A percentile compares a stretch with the other conserved stretches of the same genome.
Evolutionary conservation across 2,113 vertebrate species (phyloP).

Genomic region (Apodemus speciosus): DNA sequence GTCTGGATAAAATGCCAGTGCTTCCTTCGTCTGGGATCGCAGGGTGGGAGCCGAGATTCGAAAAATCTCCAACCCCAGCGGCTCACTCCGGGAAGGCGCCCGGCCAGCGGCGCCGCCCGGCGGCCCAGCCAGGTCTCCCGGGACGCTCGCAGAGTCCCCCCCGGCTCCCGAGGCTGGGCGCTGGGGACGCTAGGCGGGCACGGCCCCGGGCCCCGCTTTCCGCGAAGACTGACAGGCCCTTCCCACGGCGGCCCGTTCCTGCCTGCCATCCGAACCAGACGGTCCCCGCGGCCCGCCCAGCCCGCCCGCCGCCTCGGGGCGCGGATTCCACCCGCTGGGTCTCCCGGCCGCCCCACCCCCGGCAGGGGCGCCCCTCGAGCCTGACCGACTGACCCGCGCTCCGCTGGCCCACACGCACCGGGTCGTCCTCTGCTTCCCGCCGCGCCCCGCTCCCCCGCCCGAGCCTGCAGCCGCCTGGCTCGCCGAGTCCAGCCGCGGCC

Average conservation of each 20-base stretch:
- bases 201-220: slow-evolving; percentile 54
- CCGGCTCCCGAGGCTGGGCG: neutral
- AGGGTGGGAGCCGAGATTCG: slow-evolving; percentile 11
- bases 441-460: slow-evolving; percentile 64
- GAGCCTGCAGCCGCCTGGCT: slow-evolving; percentile 61
- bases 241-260: slow-evolving; percentile 43
- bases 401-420: slow-evolving; percentile 53
- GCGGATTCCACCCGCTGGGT: slow-evolving; percentile 6
- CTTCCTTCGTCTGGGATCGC: slow-evolving; percentile 44
- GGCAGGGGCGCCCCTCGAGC: slow-evolving; percentile 57
- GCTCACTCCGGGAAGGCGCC: slow-evolving; percentile 40
- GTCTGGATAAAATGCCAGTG: slow-evolving; percentile 59
- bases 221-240: slow-evolving; percentile 68
- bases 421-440: slow-evolving; percentile 65
- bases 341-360: slow-evolving; percentile 41
- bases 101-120: slow-evolving; percentile 49
- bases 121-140: slow-evolving; percentile 35
- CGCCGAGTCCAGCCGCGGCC: slow-evolving; percentile 63
- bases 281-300: neutral
- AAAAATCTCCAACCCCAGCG: slow-evolving; percentile 7
- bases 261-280: slow-evolving; percentile 51
- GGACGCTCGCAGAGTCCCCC: neutral
- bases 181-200: neutral
- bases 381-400: slow-evolving; percentile 69
- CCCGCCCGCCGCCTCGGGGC: slow-evolving; percentile 46